Evolutionary conservation across 1,140 invertebrate species (phyloP).

Genomic region (Vanessa tameamea): DNA sequence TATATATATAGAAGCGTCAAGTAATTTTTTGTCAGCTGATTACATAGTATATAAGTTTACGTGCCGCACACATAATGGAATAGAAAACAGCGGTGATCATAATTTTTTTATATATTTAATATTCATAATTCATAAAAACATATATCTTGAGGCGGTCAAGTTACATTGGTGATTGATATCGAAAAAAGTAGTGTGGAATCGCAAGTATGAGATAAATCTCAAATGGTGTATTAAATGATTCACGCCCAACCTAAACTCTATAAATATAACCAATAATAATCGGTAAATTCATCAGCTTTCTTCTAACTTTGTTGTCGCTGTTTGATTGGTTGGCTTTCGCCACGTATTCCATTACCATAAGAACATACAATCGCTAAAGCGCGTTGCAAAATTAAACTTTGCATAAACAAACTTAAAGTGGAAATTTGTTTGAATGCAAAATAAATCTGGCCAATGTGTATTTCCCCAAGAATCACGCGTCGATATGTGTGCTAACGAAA

Average conservation of each 20-base stretch:
- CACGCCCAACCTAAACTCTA: constrained; percentile 7
- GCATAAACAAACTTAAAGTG: not conserved
- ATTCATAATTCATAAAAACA: no score
- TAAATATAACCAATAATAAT: constrained; percentile 28
- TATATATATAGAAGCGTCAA: no score
- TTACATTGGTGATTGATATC: not conserved
- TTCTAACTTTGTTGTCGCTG: constrained; percentile 9
- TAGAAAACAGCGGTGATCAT: no score
- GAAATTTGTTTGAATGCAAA: not conserved
- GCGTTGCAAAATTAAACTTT: not conserved
- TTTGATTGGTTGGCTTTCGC: constrained; percentile 22
- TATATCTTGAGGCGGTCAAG: not conserved
- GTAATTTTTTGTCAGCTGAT: no score
- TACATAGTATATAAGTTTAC: no score
- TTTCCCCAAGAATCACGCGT: constrained; percentile 18
- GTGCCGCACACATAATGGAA: no score
- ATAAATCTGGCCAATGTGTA: not conserved
- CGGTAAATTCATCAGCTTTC: constrained; percentile 27
- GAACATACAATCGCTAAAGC: not conserved
- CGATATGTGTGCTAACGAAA: not conserved
- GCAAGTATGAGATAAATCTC: not conserved
- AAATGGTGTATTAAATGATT: constrained; percentile 9
- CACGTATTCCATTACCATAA: not conserved
- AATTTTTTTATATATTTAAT: no score
- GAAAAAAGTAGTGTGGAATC: not conserved